Base-by-base conservation (phyloP, 2,797 vertebrate species). In the Onychomys arenicola region DNA sequence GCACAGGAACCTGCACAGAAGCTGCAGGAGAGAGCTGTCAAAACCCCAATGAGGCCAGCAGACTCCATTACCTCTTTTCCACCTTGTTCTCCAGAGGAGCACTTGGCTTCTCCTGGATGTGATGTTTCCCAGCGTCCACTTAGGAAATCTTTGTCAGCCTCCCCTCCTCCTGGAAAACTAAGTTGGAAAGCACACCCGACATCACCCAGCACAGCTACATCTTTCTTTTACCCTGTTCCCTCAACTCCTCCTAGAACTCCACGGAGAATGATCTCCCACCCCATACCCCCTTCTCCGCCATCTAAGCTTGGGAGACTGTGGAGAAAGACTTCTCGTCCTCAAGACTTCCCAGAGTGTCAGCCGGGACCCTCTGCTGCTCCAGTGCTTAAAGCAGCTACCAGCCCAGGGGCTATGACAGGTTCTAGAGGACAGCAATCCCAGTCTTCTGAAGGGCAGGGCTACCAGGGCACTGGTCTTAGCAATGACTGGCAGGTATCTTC, bases 401-500 rank as follows among this genome's bases (percentile, higher is more conserved):
- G 75, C 40, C 75, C 94, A 76, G 77, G 65, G 27, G 69, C 92
- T 17, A 5, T 73, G 12, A 82, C 34, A 67, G 75, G 34, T 43
- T 67, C 61, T 29, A 14, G 46, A 82, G 37, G 4, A 11, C 43
- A 6, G 49, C 94, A 82, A 3, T 97, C 96, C 49, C 65, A 46
- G 2, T 17, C 37, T 82, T 57, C 90, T 80, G 94, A 80, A 94
- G 91, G 90, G 29, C 89, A 86, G 23, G 2, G 61, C 19, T 1
- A 2, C 69, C 25, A 11, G 1, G 90, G 85, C 40, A 14, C 89
- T 76, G 84, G 65, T 52, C 40, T 97, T 84, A 32, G 84, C 34
- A 23, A 52, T 90, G 96, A 98, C 75, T 98, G 97, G 4, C 63
- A 93, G 0, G 92, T 98, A 19, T 71, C 89, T 25, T 98, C 98